phyloP scores from a whole-genome alignment of 2,888 invertebrate species.

The Muscina levida region DNA sequence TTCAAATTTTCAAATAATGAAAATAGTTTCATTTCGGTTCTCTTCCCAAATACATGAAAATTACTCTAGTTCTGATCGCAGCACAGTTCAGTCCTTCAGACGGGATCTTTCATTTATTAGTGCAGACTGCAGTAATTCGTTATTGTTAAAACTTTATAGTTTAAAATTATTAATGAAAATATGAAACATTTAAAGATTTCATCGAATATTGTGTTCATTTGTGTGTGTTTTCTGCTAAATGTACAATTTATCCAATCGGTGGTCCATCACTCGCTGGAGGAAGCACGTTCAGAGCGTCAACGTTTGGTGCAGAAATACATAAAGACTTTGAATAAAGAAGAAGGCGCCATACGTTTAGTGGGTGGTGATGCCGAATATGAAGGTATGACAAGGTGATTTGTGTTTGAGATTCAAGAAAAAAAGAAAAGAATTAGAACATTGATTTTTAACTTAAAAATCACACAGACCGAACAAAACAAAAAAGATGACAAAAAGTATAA shows the following conservation, averaged over 20 bases:
- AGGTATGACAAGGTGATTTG: slow-evolving; percentile 82
- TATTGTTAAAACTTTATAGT: neutral
- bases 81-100: neutral
- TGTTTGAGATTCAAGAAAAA: neutral
- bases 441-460: neutral
- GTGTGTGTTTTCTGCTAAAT: slow-evolving; percentile 16
- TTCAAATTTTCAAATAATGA: slow-evolving; percentile 52
- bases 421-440: neutral
- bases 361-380: slow-evolving; percentile 86
- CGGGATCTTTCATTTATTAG: neutral
- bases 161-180: neutral
- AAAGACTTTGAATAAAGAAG: slow-evolving; percentile 86
- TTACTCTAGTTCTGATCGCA: slow-evolving; percentile 20
- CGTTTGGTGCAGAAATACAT: slow-evolving; percentile 85
- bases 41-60: slow-evolving; percentile 60
- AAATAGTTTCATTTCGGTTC: slow-evolving; percentile 61
- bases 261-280: slow-evolving; percentile 75
- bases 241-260: slow-evolving; percentile 59
- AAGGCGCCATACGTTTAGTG: slow-evolving; percentile 87
- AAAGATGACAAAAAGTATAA: no score
- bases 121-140: neutral
- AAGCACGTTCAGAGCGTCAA: slow-evolving; percentile 80
- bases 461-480: no score
- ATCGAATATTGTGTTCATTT: neutral
- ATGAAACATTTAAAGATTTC: slow-evolving; percentile 15